Base-by-base conservation (phyloP, 2,113 vertebrate species). In the Plectropomus leopardus region DNA sequence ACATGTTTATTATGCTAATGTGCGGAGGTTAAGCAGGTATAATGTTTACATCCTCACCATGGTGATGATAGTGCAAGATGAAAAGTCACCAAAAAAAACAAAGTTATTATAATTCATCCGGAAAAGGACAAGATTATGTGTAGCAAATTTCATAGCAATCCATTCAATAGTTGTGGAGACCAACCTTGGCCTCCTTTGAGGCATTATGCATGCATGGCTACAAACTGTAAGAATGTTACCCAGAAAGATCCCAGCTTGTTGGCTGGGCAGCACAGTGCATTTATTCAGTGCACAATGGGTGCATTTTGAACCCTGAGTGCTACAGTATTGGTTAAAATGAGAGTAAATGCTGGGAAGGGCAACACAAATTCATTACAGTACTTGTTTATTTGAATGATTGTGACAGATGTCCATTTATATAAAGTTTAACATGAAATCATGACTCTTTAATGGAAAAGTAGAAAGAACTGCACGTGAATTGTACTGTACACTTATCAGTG, bases 331-430 rank as follows among this genome's bases (percentile, higher is more conserved):
- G 21, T 55, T 32, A 51, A 19, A 50, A 17, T 48, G 23, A 34
- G 16, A 71, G 9, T 5, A 40, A 70, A 63, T 55, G 5, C 23
- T 64, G 0, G 30, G 24, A 76, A 17, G 4, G 63, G 9, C 14
- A 48, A 32, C 17, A 13, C 14, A 50, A 48, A 61, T 68, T 19
- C 40, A 73, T 34, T n/a, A 26, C 11, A 59, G 16, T 13, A 36
- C 19, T 36, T 14, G 36, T 7, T 5, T 45, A 15, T 48, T 40
- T 40, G 50, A 80, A 26, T 16, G 1, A 60, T 76, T 19, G 2
- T 55, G 61, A 50, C 23, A 80, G 47, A 54, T 61, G 42, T 51
- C 44, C 14, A 21, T 24, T 59, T 24, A 40, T 14, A 54, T 65
- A 15, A 74, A 36, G 17, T 19, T 14, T 23, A 69, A 53, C 47